Conservation (phyloP, 2,888 invertebrate species). For the Shargacucullia verbasci region DNA sequence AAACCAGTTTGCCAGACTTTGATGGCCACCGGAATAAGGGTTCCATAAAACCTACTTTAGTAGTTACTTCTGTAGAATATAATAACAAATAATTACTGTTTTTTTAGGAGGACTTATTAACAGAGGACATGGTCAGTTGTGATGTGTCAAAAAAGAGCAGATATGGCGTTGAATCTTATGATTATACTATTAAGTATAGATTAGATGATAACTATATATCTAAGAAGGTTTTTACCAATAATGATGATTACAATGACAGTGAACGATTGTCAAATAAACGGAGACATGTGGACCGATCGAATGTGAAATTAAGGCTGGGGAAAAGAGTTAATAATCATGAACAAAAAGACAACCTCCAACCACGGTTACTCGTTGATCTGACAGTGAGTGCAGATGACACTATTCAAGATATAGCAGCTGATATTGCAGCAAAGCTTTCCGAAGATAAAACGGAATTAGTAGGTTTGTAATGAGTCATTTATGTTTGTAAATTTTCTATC, state of each 20-base stretch:
- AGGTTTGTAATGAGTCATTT: slow-evolving; percentile 81
- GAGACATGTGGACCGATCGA: slow-evolving; percentile 88
- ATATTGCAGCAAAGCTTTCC: slow-evolving; percentile 92
- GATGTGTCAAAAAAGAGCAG: slow-evolving; percentile 92
- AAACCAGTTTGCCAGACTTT: too few relatives aligned
- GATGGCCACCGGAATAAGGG: too few relatives aligned
- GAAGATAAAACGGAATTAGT: slow-evolving; percentile 93
- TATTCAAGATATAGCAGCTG: slow-evolving; percentile 90
- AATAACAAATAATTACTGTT: neutral
- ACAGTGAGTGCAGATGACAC: slow-evolving; percentile 83
- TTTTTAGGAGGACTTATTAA: slow-evolving; percentile 93
- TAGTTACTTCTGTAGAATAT: neutral
- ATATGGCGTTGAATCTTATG: slow-evolving; percentile 94
- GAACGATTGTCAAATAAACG: slow-evolving; percentile 87
- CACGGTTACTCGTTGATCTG: slow-evolving; percentile 90
- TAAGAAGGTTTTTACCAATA: slow-evolving; percentile 77
- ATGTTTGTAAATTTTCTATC: neutral
- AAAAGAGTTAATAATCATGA: slow-evolving; percentile 83
- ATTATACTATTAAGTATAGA: slow-evolving; percentile 91
- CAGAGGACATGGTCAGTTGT: slow-evolving; percentile 93
- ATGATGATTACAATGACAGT: slow-evolving; percentile 59
- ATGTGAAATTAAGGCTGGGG: slow-evolving; percentile 88
- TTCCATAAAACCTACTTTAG: too few relatives aligned
- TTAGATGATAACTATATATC: slow-evolving; percentile 86
- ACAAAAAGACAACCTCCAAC: slow-evolving; percentile 85